Evolutionary conservation across 2,888 invertebrate species (phyloP), one percentile per base, ranked within the genome.

Genomic region (Allophyes oxyacanthae): DNA sequence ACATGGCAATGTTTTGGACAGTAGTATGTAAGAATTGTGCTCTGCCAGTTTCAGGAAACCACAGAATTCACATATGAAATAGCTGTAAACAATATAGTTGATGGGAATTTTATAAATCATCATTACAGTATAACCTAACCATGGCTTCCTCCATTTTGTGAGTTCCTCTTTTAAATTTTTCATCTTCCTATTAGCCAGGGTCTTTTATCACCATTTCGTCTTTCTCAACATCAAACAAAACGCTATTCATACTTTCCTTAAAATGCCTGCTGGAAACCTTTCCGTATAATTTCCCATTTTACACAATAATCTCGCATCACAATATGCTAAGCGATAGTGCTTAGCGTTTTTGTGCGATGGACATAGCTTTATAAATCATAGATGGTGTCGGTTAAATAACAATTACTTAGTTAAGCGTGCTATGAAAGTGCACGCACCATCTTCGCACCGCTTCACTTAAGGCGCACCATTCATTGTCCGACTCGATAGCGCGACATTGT

Each of bases 381-480:
- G 50, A 58, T 55, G 54, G 60, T 64, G 67, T 44, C 46, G 33
- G 37, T 50, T 43, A 52, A 63, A 37, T 64, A 64, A 50, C 46
- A 66, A 75, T 75, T 77, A 77, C 49, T 36, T 13, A 56, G 62
- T 36, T 56, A 75, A 73, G 66, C 44, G 49, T 34, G 55, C 34
- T 50, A 63, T 57, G 74, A 73, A 71, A 75, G 77, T 64, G 62
- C 57, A 50, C 49, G 50, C 49, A 42, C 20, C 25, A 15, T 41
- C 34, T 37, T 9, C 41, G 45, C 51, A 32, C 10, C 38, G 51
- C 43, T 49, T 33, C 38, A 40, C 38, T 34, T 36, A 14, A 0
- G 5, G 33, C 9, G 0, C 4, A 7, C 57, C 52, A 63, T 57
- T 40, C 43, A 64, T 8, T 38, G 36, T 6, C 7, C 0, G 33